phyloP scores from a whole-genome alignment of 2,888 invertebrate genomes.

The Drosophila borborema region DNA sequence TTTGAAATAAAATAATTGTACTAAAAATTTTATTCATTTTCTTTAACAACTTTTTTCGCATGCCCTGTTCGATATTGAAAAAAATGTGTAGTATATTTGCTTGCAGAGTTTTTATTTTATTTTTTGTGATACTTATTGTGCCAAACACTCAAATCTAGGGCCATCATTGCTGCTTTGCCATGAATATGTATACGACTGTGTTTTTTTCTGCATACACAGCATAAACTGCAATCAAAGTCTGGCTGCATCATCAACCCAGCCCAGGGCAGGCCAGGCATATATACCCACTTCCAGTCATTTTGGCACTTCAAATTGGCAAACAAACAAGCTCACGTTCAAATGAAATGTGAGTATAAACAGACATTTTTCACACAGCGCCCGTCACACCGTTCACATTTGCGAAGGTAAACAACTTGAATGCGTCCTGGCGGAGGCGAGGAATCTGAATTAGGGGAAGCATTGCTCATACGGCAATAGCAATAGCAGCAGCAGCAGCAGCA shows the following conservation, averaged over 20 bases:
- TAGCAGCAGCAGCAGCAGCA: constrained; percentile 44
- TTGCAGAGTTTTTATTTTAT: not conserved
- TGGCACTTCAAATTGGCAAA: constrained; percentile 77
- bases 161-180: constrained; percentile 23
- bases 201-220: constrained; percentile 64
- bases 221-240: constrained; percentile 74
- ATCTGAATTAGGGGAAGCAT: constrained; percentile 57
- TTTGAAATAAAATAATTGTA: too few relatives aligned
- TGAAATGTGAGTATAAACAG: constrained; percentile 80
- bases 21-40: too few relatives aligned
- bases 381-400: constrained; percentile 52
- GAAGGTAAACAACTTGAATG: constrained; percentile 77
- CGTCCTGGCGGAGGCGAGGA: constrained; percentile 25
- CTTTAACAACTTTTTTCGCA: not conserved
- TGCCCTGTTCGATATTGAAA: not conserved
- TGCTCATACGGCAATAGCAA: constrained; percentile 65
- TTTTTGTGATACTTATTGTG: constrained; percentile 3
- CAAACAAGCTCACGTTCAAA: constrained; percentile 79
- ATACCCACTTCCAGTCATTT: constrained; percentile 36
- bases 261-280: not conserved
- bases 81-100: constrained; percentile 10
- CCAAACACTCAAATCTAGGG: constrained; percentile 27
- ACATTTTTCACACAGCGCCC: constrained; percentile 75
- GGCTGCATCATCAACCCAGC: constrained; percentile 34
- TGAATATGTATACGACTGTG: not conserved